Percentiles rank a stretch among this genome's conserved stretches.
Evolutionary conservation across 2,113 vertebrate genomes (phyloP).

Genomic region (Chroicocephalus ridibundus): DNA sequence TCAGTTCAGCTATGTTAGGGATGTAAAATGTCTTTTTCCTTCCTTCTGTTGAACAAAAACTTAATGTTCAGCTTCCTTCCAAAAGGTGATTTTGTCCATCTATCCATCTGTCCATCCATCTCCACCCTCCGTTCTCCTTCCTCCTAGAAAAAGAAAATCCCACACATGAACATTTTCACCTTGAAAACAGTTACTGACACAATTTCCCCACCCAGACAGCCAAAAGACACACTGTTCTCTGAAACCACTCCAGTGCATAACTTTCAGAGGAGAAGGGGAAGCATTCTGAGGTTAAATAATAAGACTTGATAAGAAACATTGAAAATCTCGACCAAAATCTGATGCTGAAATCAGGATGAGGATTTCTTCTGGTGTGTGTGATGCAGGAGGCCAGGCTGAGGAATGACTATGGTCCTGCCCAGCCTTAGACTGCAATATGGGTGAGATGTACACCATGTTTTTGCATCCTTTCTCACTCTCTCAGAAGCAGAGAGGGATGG

Average conservation of each 20-base stretch:
- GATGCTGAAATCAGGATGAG: neutral
- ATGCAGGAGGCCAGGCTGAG: neutral
- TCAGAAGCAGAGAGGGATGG: neutral
- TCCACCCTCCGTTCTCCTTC: neutral
- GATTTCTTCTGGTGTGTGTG: neutral
- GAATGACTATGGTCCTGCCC: neutral
- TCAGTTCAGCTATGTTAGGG: neutral
- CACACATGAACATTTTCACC: neutral
- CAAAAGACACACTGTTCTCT: neutral
- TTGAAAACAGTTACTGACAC: neutral
- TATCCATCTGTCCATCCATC: too few species aligned
- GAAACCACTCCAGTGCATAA: neutral
- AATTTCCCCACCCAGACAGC: neutral
- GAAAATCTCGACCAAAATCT: neutral
- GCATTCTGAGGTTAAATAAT: neutral
- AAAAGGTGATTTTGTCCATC: neutral
- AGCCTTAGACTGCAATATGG: neutral
- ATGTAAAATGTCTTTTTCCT: neutral
- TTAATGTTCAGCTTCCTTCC: neutral
- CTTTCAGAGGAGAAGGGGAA: neutral
- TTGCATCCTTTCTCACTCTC: neutral
- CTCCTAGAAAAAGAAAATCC: neutral
- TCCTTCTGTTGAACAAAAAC: neutral
- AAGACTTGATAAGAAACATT: neutral
- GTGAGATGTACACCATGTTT: neutral